Base-by-base conservation (phyloP, 2,888 invertebrate genomes). In the Helleia helle region DNA sequence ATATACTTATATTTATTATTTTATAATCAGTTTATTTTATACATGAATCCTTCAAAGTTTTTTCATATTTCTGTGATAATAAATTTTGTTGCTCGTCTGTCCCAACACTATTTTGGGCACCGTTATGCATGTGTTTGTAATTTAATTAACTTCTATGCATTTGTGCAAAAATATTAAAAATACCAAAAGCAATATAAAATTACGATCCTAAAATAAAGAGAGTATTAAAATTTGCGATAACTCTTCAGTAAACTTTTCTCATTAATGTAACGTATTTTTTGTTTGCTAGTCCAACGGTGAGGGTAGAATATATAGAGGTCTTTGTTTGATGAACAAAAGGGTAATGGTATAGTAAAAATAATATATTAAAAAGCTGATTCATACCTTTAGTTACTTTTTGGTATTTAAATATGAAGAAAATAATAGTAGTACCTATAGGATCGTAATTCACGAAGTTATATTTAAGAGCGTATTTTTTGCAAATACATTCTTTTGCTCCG, bases 321-420 rank as follows among this genome's bases (percentile, higher is more conserved):
- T 31, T 31, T 31, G 31, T 31, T 9, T 18, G 11, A 9, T 17
- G 18, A 31, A 31, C 31, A 31, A 31, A 22, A 31, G 31, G 31
- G 17, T 15, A 30, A 30, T 30, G 30, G 30, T 15, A 15, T 31
- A 31, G 15, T 15, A 15, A 31, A 27, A 31, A 30, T 22, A 7
- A 22, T 22, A 8, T 22, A 22, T 5, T 18, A 15, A 9, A 31
- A 31, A 31, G 18, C 9, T 17, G 9, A 6, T 18, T 22, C 6
- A 31, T 31, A 5, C 17, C 11, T 31, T 15, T 31, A 31, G 22
- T 9, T 31, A 31, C 17, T 9, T 17, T 31, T 31, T 11, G 17
- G 9, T 31, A 30, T 7, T 30, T 15, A 7, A 31, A 31, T 17
- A 7, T 15, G 30, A 27, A 12, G 15, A n/a, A 31, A 17, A 17